Evolutionary conservation across 2,888 invertebrate species (phyloP).

Genomic region (Drosophila acutilabella): DNA sequence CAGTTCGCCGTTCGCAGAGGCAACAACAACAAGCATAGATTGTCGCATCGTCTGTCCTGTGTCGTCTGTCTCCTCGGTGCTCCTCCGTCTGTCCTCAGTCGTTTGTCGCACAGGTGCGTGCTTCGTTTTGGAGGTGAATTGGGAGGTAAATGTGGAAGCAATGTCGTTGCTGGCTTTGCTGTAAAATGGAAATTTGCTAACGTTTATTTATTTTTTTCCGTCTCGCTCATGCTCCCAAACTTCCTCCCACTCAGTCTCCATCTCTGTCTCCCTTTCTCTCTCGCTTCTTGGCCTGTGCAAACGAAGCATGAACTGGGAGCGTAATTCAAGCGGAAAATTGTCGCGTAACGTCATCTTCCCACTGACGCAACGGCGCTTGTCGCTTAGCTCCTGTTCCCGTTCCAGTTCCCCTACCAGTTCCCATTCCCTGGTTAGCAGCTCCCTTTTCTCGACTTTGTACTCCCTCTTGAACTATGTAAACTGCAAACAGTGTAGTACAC

Average conservation of each 20-base stretch:
- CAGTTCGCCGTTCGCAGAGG: background rate
- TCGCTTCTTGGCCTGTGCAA: conserved; percentile 66
- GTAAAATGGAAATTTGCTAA: conserved; percentile 78
- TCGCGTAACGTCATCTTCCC: conserved; percentile 78
- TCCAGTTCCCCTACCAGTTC: background rate
- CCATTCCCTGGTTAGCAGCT: background rate
- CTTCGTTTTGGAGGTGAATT: conserved; percentile 30
- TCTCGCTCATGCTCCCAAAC: background rate
- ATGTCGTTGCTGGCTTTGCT: conserved; percentile 56
- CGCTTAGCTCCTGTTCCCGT: conserved; percentile 39
- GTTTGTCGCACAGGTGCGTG: conserved; percentile 69
- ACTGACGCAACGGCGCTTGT: conserved; percentile 60
- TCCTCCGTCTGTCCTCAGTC: conserved; percentile 13
- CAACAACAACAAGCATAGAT: conserved; percentile 56
- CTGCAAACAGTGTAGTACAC: conserved; percentile 63
- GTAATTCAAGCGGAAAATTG: conserved; percentile 83
- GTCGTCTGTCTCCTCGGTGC: too few relatives aligned
- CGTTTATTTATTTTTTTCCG: conserved; percentile 72
- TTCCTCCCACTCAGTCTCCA: conserved; percentile 1
- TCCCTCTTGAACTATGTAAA: conserved; percentile 57
- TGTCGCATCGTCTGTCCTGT: conserved; percentile 54
- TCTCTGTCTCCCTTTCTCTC: background rate
- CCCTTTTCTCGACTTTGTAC: background rate
- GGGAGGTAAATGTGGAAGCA: conserved; percentile 30
- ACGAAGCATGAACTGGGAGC: conserved; percentile 82